These are phyloP conservation scores for Eupithecia subumbrata DNA, from an alignment of 2,888 invertebrate species.

Conservation along the genomic window DNA sequence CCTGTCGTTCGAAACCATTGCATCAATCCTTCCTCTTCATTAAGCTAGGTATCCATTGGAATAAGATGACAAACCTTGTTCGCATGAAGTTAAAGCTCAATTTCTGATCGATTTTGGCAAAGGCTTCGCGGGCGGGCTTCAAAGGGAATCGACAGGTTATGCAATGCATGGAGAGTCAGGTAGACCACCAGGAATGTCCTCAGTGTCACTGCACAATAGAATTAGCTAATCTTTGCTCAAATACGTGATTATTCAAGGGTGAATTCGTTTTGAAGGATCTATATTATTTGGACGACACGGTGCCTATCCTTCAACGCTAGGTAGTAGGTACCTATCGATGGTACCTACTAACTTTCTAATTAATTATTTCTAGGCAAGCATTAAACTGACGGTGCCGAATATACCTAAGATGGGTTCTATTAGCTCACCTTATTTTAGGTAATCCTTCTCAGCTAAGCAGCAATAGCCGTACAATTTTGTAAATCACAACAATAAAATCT, in stretches of 20 bases:
- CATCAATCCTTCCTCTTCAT: constrained; percentile 19
- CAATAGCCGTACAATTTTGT: not conserved
- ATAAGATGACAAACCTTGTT: constrained; percentile 1
- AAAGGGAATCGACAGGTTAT: constrained; percentile 19
- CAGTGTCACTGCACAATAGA: constrained; percentile 30
- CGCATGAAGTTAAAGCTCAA: not conserved
- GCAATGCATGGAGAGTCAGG: constrained; percentile 18
- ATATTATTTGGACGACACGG: not conserved
- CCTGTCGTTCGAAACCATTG: constrained; percentile 21
- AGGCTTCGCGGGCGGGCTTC: constrained; percentile 23
- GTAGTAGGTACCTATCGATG: not conserved
- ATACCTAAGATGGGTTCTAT: not conserved
- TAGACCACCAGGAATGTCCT: constrained; percentile 34
- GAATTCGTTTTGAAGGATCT: constrained; percentile 2
- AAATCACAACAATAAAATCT: not conserved
- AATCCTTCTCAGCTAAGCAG: not conserved
- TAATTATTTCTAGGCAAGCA: not conserved
- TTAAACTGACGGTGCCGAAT: not conserved
- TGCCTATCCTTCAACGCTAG: not conserved
- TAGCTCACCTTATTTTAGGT: not conserved
- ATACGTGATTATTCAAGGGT: constrained; percentile 22
- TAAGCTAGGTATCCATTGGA: not conserved
- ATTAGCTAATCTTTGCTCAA: constrained; percentile 30
- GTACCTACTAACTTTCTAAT: not conserved
- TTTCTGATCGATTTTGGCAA: not conserved